Evolutionary conservation across 2,888 invertebrate genomes (phyloP).

Genomic region (Pegoplata infirma): DNA sequence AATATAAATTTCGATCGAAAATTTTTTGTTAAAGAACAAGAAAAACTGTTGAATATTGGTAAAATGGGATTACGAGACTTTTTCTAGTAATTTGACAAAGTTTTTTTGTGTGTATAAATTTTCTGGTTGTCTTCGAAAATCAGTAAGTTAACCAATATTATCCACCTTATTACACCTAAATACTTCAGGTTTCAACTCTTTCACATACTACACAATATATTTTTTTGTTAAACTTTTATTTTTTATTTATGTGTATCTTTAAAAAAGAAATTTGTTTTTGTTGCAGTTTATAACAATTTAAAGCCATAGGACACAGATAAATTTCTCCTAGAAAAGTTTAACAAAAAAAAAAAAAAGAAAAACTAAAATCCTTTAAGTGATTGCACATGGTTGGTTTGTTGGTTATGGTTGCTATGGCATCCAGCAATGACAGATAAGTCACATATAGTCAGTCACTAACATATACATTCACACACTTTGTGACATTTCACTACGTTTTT

Average conservation of each 20-base stretch:
- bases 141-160: too few species aligned
- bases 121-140: too few species aligned
- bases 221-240: neutral
- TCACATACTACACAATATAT: neutral
- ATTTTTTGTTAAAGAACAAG: too few species aligned
- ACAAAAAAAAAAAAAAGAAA: neutral
- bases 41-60: too few species aligned
- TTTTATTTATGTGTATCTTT: conserved; percentile 5
- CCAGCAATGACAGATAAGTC: conserved; percentile 29
- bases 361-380: conserved; percentile 36
- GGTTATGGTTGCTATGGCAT: conserved; percentile 24
- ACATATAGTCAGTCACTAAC: conserved; percentile 9
- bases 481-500: conserved; percentile 22
- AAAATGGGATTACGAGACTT: too few species aligned
- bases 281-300: conserved; percentile 20
- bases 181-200: neutral
- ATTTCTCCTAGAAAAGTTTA: conserved; percentile 5
- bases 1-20: too few species aligned
- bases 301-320: conserved; percentile 24
- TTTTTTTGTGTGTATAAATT: too few species aligned
- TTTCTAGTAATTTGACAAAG: too few species aligned
- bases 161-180: too few species aligned
- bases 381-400: conserved; percentile 19
- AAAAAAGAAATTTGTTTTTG: neutral
- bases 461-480: neutral